Base-by-base conservation (phyloP, 2,888 invertebrate genomes). In the Drosophila borealis region DNA sequence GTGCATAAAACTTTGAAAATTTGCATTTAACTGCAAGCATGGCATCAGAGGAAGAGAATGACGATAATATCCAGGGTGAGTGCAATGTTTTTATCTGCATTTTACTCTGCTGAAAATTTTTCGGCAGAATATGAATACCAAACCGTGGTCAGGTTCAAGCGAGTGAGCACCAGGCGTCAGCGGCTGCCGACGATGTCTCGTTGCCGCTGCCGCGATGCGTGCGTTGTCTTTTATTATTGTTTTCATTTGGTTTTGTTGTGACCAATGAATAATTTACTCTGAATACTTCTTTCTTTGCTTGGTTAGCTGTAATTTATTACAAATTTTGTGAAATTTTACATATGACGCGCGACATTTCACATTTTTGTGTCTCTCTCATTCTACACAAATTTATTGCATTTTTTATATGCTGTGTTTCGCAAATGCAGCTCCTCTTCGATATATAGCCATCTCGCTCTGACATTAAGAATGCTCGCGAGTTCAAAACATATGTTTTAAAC, bases 21-120 rank as follows among this genome's bases (percentile, higher is more conserved):
- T 89, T 82, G 75, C 74, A 73, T 74, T 80, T 57, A 78, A 80
- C 60, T 70, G 75, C 78, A 74, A 86, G 66, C 93, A 97, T 97
- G 97, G 97, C 96, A 93, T 97, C 97, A 78, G 97, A 97, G 91
- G 97, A 97, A 91, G 97, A 97, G 93, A 95, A 96, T 92, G 97
- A 97, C 90, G 97, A 96, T 92, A 96, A 95, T 92, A 96, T 95
- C 92, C 96, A 96, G 94, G 97, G 97, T 97, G 94, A 96, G 95
- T 80, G 39, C 57, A 70, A 49, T 62, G 56, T 81, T 85, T 88
- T 62, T 53, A 62, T 42, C 49, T 48, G 17, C 41, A 57, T 64
- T 59, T 68, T 49, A 42, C 44, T 54, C 25, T 49, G 70, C 61
- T 69, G 80, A 82, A 78, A 80, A 80, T 57, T 76, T 71, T 74